Base-by-base conservation (phyloP, 2,797 vertebrate species). In the Coranthus polyacanthus region DNA sequence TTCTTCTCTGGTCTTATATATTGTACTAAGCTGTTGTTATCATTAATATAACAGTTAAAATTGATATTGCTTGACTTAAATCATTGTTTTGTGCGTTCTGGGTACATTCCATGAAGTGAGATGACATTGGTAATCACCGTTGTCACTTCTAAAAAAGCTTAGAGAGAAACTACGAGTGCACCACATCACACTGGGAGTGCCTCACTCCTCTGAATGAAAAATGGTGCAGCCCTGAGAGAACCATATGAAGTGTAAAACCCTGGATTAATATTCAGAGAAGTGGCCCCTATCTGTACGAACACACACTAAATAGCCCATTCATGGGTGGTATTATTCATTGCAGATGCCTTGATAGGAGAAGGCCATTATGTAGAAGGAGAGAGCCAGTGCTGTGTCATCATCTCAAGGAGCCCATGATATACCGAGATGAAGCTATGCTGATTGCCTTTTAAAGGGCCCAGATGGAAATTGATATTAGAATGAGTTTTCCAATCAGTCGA, bases 391-490 rank as follows among this genome's bases (percentile, higher is more conserved):
- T 93, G 91, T 94, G 92, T 93, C 93, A 94, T 94, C 93, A 94
- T 93, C 92, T 94, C 89, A 92, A 94, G 93, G 90, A 94, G 92
- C 89, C 85, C 85, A 88, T 93, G 93, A 94, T 93, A 89, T 91
- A 92, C 88, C 36, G 90, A 91, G 92, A 92, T 94, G 93, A 93
- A 94, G 90, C 92, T 85, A 82, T 89, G 91, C 90, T 94, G 93
- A 94, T 94, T 94, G 91, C 92, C 90, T 93, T 94, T 93, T 94
- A 94, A 93, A 93, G 90, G 90, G 85, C 90, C 89, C 89, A 92
- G 92, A 94, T 94, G 91, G 91, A 93, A 93, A 93, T 93, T 94
- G 92, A 94, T 93, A 93, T 93, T 93, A 92, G 92, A 94, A 94
- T 92, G 92, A 92, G 91, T 93, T 94, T 94, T 92, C 92, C 93